Percentiles rank a stretch among this genome's conserved stretches.
Conservation (phyloP, 92 coral and sea anemone species). For the Siderastrea siderea region DNA sequence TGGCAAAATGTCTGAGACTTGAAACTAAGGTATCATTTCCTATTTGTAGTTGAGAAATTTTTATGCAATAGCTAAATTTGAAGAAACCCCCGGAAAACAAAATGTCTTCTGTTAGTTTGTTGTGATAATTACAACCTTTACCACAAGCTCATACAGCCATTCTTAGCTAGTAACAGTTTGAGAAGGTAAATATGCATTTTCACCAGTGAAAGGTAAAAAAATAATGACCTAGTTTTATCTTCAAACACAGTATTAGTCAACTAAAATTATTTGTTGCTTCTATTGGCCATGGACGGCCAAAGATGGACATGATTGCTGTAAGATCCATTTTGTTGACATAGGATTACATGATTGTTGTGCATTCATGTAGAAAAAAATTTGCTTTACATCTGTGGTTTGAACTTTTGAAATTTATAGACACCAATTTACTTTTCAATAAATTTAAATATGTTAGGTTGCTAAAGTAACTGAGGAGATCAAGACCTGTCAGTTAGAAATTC, state of each 20-base stretch:
- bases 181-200: conserved; percentile 18
- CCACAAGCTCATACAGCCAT: conserved; percentile 30
- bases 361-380: background rate
- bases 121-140: conserved; percentile 17
- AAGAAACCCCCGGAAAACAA: conserved; percentile 22
- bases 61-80: conserved; percentile 26
- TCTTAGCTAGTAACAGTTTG: background rate
- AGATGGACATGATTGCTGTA: conserved; percentile 23
- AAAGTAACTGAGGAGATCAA: conserved; percentile 30
- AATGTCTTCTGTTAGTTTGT: conserved; percentile 17
- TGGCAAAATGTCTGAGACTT: conserved; percentile 60
- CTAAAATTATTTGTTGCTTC: conserved; percentile 21
- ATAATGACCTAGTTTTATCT: conserved; percentile 16
- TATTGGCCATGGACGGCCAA: conserved; percentile 24
- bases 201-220: conserved; percentile 22
- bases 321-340: conserved; percentile 14
- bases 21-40: conserved; percentile 55
- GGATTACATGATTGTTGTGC: background rate
- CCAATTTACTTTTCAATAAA: conserved; percentile 19
- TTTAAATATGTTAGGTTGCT: conserved; percentile 36
- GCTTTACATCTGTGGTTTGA: conserved; percentile 27
- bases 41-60: conserved; percentile 22
- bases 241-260: background rate
- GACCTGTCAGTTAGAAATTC: conserved; percentile 24
- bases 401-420: conserved; percentile 17